Evolutionary conservation across 53 echinoderm and acorn worm genomes (phyloP).

Genomic region (Zoroaster sp.): DNA sequence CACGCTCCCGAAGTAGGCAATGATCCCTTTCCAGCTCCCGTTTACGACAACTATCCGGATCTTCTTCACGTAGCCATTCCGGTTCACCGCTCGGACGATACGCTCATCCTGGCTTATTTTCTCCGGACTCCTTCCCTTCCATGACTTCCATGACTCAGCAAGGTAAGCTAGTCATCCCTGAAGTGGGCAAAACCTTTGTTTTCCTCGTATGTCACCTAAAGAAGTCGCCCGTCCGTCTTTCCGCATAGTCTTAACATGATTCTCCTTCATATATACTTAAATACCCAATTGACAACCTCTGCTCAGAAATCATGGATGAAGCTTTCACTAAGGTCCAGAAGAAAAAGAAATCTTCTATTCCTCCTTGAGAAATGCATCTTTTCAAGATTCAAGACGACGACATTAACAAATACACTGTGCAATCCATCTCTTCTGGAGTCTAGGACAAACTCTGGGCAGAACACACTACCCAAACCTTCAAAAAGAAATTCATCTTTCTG

Average conservation of each 20-base stretch:
- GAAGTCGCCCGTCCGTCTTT: not conserved
- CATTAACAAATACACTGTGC: not conserved
- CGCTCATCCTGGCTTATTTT: too few species aligned
- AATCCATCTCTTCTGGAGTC: not conserved
- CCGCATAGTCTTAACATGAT: not conserved
- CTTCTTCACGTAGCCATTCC: too few species aligned
- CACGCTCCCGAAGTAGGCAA: too few species aligned
- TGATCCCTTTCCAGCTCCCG: too few species aligned
- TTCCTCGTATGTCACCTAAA: not conserved
- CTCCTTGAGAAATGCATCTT: not conserved
- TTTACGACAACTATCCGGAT: too few species aligned
- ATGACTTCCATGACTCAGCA: too few species aligned
- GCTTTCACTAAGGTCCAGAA: not conserved
- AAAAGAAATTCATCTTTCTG: not conserved
- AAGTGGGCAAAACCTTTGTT: too few species aligned
- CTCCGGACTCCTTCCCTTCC: too few species aligned
- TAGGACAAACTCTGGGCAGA: not conserved
- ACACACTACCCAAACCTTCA: not conserved
- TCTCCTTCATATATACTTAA: not conserved
- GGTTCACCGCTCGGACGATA: too few species aligned
- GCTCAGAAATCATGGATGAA: not conserved
- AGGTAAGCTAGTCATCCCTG: too few species aligned
- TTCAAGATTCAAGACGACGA: not conserved
- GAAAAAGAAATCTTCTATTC: not conserved
- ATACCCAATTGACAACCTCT: not conserved